Conservation (phyloP, 64 coral and sea anemone species). For the Catalaphyllia jardinei region DNA sequence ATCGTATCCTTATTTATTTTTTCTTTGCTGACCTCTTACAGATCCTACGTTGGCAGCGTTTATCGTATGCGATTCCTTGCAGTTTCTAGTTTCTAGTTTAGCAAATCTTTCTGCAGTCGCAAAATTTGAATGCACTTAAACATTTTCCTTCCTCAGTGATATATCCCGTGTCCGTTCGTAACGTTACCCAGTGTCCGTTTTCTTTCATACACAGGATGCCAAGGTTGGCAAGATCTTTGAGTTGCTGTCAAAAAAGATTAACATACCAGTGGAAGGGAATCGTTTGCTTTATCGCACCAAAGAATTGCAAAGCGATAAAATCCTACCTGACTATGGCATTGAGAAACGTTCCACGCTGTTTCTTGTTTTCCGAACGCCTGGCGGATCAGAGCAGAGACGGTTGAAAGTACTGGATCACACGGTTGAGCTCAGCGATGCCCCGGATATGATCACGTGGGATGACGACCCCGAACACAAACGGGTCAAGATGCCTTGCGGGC, state of each 20-base stretch:
- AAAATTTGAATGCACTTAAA: not conserved
- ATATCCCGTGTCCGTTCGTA: too few species aligned
- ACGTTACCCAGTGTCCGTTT: too few species aligned
- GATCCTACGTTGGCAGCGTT: too few species aligned
- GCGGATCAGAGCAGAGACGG: not conserved
- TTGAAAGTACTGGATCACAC: slow-evolving; percentile 48
- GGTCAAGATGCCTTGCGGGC: slow-evolving; percentile 92
- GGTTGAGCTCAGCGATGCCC: slow-evolving; percentile 61
- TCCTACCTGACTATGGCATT: not conserved
- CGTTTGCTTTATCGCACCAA: not conserved
- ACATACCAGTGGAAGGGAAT: not conserved
- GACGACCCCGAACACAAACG: slow-evolving; percentile 84
- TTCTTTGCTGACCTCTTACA: too few species aligned
- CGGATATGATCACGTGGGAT: slow-evolving; percentile 98
- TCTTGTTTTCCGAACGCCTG: not conserved
- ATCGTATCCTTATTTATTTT: too few species aligned
- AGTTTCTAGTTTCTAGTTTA: not conserved
- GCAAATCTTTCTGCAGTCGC: not conserved
- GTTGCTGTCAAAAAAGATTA: not conserved
- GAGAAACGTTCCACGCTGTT: not conserved
- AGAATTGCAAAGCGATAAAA: not conserved
- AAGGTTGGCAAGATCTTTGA: not conserved
- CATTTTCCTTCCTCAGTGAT: not conserved
- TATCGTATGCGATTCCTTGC: too few species aligned
- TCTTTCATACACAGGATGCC: not conserved